Evolutionary conservation across 2,113 vertebrate species (phyloP).

Genomic region (Leptocoma aspasia): DNA sequence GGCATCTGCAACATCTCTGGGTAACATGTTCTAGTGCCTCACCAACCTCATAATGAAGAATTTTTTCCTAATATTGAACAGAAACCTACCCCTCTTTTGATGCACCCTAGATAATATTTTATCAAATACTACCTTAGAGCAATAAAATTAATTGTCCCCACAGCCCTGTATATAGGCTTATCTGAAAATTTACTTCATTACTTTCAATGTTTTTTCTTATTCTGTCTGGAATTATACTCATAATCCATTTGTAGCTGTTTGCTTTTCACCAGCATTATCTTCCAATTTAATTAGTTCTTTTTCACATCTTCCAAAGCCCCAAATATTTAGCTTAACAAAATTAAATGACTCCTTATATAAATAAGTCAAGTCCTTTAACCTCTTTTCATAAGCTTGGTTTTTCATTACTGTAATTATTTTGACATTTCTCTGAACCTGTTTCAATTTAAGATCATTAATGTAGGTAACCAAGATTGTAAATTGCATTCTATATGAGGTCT

Average conservation of each 20-base stretch:
- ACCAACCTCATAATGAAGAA: neutral
- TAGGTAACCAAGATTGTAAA: neutral
- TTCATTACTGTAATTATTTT: conserved; percentile 31
- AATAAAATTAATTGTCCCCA: neutral
- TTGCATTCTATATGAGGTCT: neutral
- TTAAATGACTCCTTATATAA: conserved; percentile 1
- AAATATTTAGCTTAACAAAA: neutral
- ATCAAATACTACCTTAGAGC: neutral
- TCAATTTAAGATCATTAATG: neutral
- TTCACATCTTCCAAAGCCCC: neutral
- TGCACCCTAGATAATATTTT: neutral
- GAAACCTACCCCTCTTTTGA: neutral
- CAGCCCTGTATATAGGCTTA: neutral
- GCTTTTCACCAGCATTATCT: neutral
- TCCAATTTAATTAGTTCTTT: conserved; percentile 15
- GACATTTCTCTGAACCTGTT: neutral
- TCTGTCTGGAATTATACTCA: neutral
- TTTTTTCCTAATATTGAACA: neutral
- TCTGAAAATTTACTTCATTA: neutral
- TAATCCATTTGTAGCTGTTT: neutral
- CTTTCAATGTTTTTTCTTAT: neutral
- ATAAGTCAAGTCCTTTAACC: conserved; percentile 10
- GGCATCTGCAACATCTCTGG: neutral
- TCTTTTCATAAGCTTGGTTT: neutral
- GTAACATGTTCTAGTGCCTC: neutral